A percentile compares a stretch with the other conserved stretches of the same genome.
phyloP scores from a whole-genome alignment of 2,113 vertebrate species.

The Chloropsis cyanopogon region DNA sequence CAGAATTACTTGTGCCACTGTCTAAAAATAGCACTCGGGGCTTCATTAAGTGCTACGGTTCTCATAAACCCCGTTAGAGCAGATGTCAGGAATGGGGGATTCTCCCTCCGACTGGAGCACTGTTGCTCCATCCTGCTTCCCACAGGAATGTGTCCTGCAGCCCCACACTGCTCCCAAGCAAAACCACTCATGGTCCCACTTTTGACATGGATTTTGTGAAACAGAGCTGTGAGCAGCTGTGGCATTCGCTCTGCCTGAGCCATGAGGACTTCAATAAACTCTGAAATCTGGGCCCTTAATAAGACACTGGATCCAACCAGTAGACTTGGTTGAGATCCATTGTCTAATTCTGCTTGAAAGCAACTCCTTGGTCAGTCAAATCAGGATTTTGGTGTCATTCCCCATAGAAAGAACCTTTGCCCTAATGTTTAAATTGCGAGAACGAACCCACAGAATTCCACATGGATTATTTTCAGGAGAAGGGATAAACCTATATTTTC shows the following conservation, averaged over 20 bases:
- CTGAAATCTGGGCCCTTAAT: background rate
- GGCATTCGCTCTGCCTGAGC: background rate
- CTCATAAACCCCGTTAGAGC: background rate
- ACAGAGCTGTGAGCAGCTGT: background rate
- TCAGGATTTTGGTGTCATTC: background rate
- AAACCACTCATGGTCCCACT: background rate
- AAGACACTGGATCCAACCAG: background rate
- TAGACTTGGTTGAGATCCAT: background rate
- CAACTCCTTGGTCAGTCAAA: background rate
- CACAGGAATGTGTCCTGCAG: accelerated
- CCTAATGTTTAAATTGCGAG: background rate
- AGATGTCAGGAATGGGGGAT: background rate
- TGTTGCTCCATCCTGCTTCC: background rate
- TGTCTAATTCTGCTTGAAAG: background rate
- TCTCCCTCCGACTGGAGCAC: background rate
- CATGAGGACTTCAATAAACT: background rate
- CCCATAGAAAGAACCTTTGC: background rate
- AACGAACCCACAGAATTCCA: background rate
- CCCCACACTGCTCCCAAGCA: background rate
- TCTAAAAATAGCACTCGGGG: background rate
- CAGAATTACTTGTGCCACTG: background rate
- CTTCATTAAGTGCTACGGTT: background rate
- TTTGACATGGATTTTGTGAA: background rate
- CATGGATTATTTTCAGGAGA: background rate
- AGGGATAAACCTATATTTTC: background rate